Base-by-base conservation (phyloP, 2,888 invertebrate species). In the Spodoptera exigua region DNA sequence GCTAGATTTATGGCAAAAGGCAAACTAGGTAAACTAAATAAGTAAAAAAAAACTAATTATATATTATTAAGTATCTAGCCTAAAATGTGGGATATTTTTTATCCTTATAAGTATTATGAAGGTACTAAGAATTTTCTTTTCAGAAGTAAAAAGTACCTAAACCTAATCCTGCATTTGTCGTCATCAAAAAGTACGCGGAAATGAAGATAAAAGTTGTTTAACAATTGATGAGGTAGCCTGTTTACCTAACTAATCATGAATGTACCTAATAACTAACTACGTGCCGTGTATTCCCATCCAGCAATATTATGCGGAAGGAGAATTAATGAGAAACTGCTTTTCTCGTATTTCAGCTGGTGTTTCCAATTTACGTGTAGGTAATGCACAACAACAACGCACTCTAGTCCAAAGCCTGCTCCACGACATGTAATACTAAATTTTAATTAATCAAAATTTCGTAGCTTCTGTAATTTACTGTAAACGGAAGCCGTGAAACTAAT, bases 401-500 rank as follows among this genome's bases (percentile, higher is more conserved):
- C 14, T 32, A 10, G n/a, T 13, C 34, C 11, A 13, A 54, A 69
- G 11, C 53, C 18, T 16, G 12, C 39, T 43, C 12, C 17, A 17
- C 14, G 37, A 18, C 2, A 21, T 54, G 14, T 40, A 45, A 61
- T 51, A n/a, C 56, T 32, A 63, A 56, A 63, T 47, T 36, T 21
- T 44, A 56, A 70, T 66, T 70, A 55, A 41, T 44, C 27, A 9
- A 37, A 32, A 51, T 44, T 41, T 41, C 47, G 32, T 43, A 41
- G 47, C 44, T 48, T 37, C 35, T 43, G 13, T 71, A 54, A 72
- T 57, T 60, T 52, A 34, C 46, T 63, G 13, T 46, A 13, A 17
- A 51, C 35, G 41, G 51, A 49, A 60, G 55, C 45, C 32, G 44
- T 17, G 13, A 18, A 54, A 59, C 46, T 57, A 59, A 70, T 67